These are phyloP conservation scores for Holothuria glaberrima DNA, from an alignment of 35 echinoderm and acorn worm species.

Conservation along the genomic window DNA sequence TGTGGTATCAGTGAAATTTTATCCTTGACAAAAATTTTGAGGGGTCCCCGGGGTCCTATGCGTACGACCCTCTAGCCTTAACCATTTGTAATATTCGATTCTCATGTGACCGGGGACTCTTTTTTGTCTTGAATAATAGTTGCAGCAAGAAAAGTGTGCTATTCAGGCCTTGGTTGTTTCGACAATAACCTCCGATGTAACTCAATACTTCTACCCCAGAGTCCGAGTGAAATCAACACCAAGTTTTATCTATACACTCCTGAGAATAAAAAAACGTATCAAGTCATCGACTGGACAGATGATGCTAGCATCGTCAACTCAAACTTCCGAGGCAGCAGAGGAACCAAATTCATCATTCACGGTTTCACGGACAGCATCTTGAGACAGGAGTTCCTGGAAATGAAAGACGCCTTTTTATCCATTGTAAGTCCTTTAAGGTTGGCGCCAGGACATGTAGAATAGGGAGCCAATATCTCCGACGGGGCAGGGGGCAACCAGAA, in stretches of 20 bases:
- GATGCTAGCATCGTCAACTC: constrained; percentile 5
- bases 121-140: not conserved
- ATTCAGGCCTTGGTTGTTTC: not conserved
- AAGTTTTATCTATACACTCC: constrained; percentile 25
- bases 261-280: not conserved
- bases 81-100: no score
- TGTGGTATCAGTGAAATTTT: no score
- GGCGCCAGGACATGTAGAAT: no score
- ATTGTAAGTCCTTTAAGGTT: constrained; percentile 18
- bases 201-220: not conserved
- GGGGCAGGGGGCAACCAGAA: no score
- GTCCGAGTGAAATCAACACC: constrained; percentile 1
- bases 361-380: constrained; percentile 4
- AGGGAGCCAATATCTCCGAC: no score
- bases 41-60: no score
- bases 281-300: not conserved
- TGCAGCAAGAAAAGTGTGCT: not conserved
- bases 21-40: no score
- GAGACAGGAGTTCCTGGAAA: not conserved
- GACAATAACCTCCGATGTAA: not conserved
- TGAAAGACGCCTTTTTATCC: constrained; percentile 29
- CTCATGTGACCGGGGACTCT: no score
- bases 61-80: no score
- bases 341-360: constrained; percentile 42
- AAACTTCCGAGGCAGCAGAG: not conserved